Conservation (phyloP, 2,797 vertebrate genomes). For the Silurus aristotelis region DNA sequence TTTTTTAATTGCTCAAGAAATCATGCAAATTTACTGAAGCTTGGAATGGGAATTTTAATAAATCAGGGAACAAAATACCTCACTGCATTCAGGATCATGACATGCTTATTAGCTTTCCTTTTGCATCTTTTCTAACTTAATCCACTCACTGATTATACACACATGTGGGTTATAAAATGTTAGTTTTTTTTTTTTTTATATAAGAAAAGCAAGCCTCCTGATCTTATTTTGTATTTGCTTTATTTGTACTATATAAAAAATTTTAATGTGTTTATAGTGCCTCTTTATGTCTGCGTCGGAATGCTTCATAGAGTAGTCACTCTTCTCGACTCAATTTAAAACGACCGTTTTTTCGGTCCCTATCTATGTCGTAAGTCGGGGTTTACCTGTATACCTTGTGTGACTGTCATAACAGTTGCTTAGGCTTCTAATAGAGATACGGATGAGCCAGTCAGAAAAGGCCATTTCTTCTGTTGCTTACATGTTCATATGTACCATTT, state of each 20-base stretch:
- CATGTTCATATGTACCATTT: not conserved
- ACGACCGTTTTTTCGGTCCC: no score
- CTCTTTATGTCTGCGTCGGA: no score
- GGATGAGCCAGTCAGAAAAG: not conserved
- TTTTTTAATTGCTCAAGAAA: conserved; percentile 38
- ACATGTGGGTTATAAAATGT: conserved; percentile 41
- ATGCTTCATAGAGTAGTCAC: no score
- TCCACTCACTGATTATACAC: conserved; percentile 29
- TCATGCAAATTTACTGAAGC: conserved; percentile 38
- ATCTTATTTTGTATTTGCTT: no score
- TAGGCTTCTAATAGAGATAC: not conserved
- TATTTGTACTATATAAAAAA: no score
- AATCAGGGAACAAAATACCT: conserved; percentile 19
- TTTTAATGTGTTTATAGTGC: no score
- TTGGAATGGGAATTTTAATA: conserved; percentile 41
- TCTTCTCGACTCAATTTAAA: no score
- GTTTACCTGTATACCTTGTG: not conserved
- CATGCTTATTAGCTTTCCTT: conserved; percentile 46
- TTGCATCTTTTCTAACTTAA: conserved; percentile 40
- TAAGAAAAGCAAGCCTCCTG: conserved; percentile 35
- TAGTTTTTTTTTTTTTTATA: conserved; percentile 60
- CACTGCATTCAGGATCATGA: conserved; percentile 15
- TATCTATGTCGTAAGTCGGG: not conserved
- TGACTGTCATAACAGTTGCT: conserved; percentile 16
- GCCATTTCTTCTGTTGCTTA: not conserved